phyloP scores from a whole-genome alignment of 2,888 invertebrate genomes.

The Trisateles emortualis region DNA sequence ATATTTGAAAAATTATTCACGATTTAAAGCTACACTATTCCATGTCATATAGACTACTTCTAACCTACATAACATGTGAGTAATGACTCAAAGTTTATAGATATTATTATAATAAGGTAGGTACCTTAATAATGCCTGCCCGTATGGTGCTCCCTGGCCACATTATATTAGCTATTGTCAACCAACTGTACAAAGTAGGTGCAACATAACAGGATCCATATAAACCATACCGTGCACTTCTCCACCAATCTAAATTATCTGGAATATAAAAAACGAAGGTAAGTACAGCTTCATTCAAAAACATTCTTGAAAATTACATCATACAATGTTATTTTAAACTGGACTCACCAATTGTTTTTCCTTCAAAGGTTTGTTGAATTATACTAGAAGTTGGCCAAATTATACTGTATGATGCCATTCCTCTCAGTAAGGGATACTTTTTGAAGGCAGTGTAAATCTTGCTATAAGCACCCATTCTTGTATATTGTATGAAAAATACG shows the following conservation, averaged over 20 bases:
- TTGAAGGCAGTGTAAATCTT: constrained; percentile 65
- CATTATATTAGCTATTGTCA: constrained; percentile 91
- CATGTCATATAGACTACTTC: no score
- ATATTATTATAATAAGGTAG: background rate
- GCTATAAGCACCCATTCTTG: constrained; percentile 67
- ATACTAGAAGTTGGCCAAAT: constrained; percentile 92
- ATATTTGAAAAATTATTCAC: no score
- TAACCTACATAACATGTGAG: no score
- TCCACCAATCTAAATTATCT: constrained; percentile 89
- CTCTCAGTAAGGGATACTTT: constrained; percentile 82
- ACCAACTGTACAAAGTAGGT: constrained; percentile 93
- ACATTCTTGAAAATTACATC: background rate
- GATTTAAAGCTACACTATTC: no score
- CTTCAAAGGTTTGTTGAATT: constrained; percentile 90
- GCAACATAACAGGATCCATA: constrained; percentile 94
- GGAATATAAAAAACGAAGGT: constrained; percentile 19
- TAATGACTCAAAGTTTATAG: no score
- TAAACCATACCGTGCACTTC: constrained; percentile 90
- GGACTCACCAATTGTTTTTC: constrained; percentile 87
- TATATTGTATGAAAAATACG: constrained; percentile 47
- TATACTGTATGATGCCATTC: constrained; percentile 90
- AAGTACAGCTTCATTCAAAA: no score
- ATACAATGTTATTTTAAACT: background rate
- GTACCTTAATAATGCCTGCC: constrained; percentile 91
- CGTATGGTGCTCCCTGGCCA: constrained; percentile 91